A percentile compares a stretch with the other conserved stretches of the same genome.
phyloP scores from a whole-genome alignment of 2,797 vertebrate species.

The Lagocephalus sceleratus region DNA sequence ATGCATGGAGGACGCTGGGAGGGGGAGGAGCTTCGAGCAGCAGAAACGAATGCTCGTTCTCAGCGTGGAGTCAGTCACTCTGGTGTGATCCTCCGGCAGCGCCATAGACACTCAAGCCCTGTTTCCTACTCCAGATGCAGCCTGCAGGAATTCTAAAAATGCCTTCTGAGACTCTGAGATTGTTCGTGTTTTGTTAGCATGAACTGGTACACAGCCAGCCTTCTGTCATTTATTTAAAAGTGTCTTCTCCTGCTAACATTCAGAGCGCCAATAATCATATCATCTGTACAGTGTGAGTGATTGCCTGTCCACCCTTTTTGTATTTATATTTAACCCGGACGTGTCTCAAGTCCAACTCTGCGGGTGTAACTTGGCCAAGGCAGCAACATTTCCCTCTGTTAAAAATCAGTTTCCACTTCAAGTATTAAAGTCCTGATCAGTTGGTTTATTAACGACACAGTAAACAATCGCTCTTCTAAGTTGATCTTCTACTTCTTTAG shows the following conservation, averaged over 20 bases:
- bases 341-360: no score
- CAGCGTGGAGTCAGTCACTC: slow-evolving; percentile 9
- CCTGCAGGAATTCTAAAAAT: slow-evolving; percentile 36
- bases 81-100: slow-evolving; percentile 4
- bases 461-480: no score
- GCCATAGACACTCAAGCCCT: slow-evolving; percentile 27
- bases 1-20: slow-evolving; percentile 5
- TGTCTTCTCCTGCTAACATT: slow-evolving; percentile 7
- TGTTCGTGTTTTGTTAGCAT: slow-evolving; percentile 6
- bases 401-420: not conserved
- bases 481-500: no score
- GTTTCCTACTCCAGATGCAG: slow-evolving; percentile 28
- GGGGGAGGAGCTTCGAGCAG: slow-evolving; percentile 4
- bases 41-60: slow-evolving; percentile 5
- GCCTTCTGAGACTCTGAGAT: slow-evolving; percentile 61
- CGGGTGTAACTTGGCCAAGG: no score
- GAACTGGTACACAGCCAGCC: slow-evolving; percentile 8
- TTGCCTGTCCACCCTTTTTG: not conserved
- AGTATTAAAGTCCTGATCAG: not conserved
- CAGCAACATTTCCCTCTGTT: no score
- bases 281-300: slow-evolving; percentile 6
- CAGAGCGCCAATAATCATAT: not conserved
- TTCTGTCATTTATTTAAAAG: slow-evolving; percentile 6
- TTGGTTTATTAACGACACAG: not conserved
- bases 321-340: not conserved